A percentile compares a stretch with the other conserved stretches of the same genome.
These are phyloP conservation scores for Synergus gifuensis DNA, from an alignment of 2,888 invertebrate species.

Conservation along the genomic window DNA sequence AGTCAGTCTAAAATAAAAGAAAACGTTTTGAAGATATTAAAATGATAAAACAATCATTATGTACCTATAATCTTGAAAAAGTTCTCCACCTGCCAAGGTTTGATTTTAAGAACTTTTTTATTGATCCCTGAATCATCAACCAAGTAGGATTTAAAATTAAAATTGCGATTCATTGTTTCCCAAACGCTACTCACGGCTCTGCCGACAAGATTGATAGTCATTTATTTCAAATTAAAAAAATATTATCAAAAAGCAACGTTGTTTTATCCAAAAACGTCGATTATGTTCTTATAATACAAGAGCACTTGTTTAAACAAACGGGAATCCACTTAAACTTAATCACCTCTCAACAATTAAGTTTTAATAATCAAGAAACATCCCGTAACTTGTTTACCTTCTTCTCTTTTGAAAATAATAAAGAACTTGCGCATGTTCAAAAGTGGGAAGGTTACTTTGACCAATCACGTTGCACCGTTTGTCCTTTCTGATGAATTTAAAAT, in stretches of 20 bases:
- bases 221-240: conserved; percentile 7
- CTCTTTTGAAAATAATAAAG: not conserved
- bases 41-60: conserved; percentile 19
- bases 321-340: not conserved
- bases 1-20: not conserved
- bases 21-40: not conserved
- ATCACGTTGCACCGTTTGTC: conserved; percentile 63
- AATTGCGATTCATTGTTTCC: conserved; percentile 18
- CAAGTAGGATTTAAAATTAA: conserved; percentile 10
- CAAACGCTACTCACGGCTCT: not conserved
- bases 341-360: not conserved
- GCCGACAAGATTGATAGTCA: not conserved
- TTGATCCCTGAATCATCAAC: not conserved
- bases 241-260: not conserved
- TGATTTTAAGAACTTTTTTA: conserved; percentile 49
- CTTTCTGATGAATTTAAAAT: conserved; percentile 28
- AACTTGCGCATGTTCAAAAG: not conserved
- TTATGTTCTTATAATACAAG: not conserved
- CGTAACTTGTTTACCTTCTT: not conserved
- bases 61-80: conserved; percentile 66
- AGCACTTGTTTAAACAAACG: not conserved
- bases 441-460: conserved; percentile 51
- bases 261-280: not conserved
- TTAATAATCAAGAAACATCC: not conserved
- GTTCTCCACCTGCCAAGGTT: conserved; percentile 62